Evolutionary conservation across 2,797 vertebrate genomes (phyloP).

Genomic region (Xenops minutus): DNA sequence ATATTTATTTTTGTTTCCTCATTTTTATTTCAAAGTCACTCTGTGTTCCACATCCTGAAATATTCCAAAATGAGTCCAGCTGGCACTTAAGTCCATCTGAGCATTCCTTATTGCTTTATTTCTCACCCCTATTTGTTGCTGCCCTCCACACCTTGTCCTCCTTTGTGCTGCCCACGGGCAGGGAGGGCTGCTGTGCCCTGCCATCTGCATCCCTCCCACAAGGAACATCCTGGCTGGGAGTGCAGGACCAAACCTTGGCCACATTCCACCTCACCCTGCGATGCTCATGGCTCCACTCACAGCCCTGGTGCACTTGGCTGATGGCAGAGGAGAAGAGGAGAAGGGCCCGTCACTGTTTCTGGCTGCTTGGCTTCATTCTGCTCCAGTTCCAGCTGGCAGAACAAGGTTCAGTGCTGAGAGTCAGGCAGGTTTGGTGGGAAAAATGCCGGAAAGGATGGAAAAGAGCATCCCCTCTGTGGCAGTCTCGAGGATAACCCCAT

Average conservation of each 20-base stretch:
- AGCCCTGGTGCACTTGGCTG: background rate
- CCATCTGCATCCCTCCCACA: background rate
- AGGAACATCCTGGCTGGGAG: fast-evolving
- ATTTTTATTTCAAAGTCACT: fast-evolving
- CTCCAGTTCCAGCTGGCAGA: background rate
- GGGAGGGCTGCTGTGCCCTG: background rate
- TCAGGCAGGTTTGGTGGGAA: too few species aligned
- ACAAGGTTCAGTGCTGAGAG: background rate
- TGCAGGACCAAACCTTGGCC: fast-evolving
- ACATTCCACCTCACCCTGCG: fast-evolving
- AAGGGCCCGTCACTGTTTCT: fast-evolving
- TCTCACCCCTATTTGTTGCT: too few species aligned
- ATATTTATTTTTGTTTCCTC: background rate
- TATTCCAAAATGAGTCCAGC: fast-evolving
- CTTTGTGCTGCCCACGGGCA: background rate
- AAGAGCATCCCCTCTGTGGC: background rate
- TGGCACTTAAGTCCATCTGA: fast-evolving
- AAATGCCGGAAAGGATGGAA: background rate
- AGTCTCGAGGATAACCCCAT: fast-evolving
- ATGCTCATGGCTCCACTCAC: background rate
- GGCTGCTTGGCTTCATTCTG: background rate
- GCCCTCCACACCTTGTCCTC: too few species aligned
- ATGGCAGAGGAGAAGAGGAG: background rate
- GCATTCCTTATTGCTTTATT: fast-evolving
- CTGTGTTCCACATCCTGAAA: background rate